Percentiles rank a stretch among this genome's conserved stretches.
These are phyloP conservation scores for Acleris sparsana DNA, from an alignment of 2,888 invertebrate genomes.

Conservation along the genomic window DNA sequence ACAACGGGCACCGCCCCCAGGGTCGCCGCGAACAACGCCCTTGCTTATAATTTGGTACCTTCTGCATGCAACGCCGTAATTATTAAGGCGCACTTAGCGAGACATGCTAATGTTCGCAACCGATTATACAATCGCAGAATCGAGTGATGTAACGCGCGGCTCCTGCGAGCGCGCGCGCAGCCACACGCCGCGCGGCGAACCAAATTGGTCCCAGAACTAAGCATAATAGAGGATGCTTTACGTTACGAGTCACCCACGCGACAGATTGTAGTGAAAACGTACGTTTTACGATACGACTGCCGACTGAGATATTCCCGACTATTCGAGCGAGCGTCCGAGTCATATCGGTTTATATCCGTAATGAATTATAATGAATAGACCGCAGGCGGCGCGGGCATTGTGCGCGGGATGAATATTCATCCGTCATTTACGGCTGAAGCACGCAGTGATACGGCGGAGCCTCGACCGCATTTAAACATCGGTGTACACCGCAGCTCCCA, in stretches of 20 bases:
- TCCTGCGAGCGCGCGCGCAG: neutral
- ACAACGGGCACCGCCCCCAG: no score
- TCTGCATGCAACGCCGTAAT: constrained; percentile 11
- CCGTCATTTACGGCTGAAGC: constrained; percentile 1
- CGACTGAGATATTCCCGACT: no score
- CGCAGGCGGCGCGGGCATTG: neutral
- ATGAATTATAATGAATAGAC: no score
- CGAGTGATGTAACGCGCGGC: constrained; percentile 18
- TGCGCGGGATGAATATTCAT: constrained; percentile 22
- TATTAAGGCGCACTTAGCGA: constrained; percentile 1
- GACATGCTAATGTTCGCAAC: constrained; percentile 16
- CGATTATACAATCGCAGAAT: constrained; percentile 24
- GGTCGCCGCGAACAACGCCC: constrained; percentile 6
- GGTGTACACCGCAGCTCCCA: neutral
- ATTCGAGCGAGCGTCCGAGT: no score
- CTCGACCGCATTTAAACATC: constrained; percentile 28
- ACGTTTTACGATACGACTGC: no score
- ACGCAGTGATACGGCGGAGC: constrained; percentile 9
- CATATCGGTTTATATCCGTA: no score
- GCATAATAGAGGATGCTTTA: no score
- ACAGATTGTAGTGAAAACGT: no score
- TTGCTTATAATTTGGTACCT: constrained; percentile 4
- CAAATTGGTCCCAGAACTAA: neutral
- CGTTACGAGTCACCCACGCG: no score
- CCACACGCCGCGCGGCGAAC: neutral